Base-by-base conservation (phyloP, 2,113 vertebrate genomes). In the Shinisaurus crocodilurus region DNA sequence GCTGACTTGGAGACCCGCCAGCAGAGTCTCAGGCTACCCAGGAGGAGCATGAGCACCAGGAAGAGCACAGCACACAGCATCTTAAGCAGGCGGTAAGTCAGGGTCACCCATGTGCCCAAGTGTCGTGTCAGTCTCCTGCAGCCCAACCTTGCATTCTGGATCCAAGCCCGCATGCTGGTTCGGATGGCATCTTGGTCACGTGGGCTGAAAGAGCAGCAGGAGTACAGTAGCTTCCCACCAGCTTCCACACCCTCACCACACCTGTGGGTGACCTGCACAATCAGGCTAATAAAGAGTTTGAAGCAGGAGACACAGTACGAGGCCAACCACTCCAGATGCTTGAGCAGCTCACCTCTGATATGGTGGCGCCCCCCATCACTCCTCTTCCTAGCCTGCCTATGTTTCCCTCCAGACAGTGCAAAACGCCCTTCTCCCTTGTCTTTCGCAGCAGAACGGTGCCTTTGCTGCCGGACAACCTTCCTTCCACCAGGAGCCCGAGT, bases 201-300 rank as follows among this genome's bases (percentile, higher is more conserved):
- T 50, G 91, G 86, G 40, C 98, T 86, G 54, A 98, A 91, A 82
- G 93, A 96, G 79, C 97, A 97, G 57, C 97, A 96, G 88, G 95
- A 96, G 89, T 98, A 98, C 43, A 98, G 94, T 86, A 97, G 96
- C 80, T 97, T 80, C 9, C 96, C 97, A 37, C 97, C 97, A 0
- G 95, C 95, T 95, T 98, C 98, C 54, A 98, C 97, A 0, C 95
- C 96, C 15, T 98, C 95, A 69, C 98, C 97, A 88, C 79, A 79
- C 0, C 32, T 63, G 48, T 43, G 92, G 76, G 88, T 63, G 54
- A 98, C 96, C 40, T 98, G 97, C 79, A 98, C 97, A 54, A 99
- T 97, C 85, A 98, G 97, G 92, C 98, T 97, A 48, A 98, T 98
- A 92, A 99, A 94, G 96, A 98, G 97, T 94, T 97, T 97, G 86